Evolutionary conservation across 1,140 invertebrate genomes (phyloP).

Genomic region (Nebria ingens): DNA sequence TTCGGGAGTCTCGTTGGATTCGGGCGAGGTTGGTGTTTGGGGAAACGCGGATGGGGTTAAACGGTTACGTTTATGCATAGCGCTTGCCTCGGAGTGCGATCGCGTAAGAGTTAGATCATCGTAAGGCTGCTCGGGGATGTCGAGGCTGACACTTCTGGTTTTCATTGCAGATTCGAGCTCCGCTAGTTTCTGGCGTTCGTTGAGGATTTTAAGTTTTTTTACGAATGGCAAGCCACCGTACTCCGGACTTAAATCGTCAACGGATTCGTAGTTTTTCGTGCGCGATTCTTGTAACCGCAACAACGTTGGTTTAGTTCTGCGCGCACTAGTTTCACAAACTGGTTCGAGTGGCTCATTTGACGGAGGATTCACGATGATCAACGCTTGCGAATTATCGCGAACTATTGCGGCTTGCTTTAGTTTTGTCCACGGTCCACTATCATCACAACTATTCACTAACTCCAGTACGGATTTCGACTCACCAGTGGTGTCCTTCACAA

Average conservation of each 20-base stretch:
- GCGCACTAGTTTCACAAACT: constrained; percentile 3
- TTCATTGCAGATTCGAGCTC: constrained; percentile 64
- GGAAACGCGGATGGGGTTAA: constrained; percentile 28
- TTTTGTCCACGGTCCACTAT: constrained; percentile 40
- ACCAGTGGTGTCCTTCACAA: background rate
- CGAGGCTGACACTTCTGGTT: constrained; percentile 65
- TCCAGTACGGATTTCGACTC: background rate
- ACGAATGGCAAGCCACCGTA: constrained; percentile 79
- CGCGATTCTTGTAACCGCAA: constrained; percentile 32
- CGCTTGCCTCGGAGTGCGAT: constrained; percentile 41
- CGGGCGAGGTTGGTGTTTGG: constrained; percentile 46
- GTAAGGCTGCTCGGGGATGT: constrained; percentile 54
- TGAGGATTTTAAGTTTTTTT: constrained; percentile 77
- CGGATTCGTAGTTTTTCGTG: constrained; percentile 62
- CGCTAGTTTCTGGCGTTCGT: constrained; percentile 75
- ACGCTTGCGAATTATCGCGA: constrained; percentile 18
- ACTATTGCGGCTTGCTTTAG: constrained; percentile 44
- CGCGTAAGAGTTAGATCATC: constrained; percentile 37
- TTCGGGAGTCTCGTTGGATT: constrained; percentile 74
- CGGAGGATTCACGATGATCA: constrained; percentile 5
- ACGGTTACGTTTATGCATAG: constrained; percentile 40
- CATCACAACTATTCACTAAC: constrained; percentile 17
- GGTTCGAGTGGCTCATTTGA: constrained; percentile 22
- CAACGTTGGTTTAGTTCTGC: background rate
- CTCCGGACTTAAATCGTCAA: constrained; percentile 79